Base-by-base conservation (phyloP, 2,888 invertebrate genomes). In the Dastarcus helophoroides region DNA sequence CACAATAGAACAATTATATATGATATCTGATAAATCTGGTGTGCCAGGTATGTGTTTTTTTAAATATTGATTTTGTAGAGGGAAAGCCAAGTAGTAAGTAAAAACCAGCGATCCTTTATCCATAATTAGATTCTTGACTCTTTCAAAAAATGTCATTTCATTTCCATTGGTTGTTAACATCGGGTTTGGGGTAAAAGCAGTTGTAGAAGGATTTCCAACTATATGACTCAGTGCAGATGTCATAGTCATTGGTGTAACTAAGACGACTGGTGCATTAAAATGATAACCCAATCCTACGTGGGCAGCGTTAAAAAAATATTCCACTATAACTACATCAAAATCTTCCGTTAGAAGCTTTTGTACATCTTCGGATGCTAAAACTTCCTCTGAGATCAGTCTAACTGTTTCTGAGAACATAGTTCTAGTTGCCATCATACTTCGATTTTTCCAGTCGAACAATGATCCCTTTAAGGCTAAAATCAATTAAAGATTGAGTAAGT, bases 91-190 rank as follows among this genome's bases (percentile, higher is more conserved):
- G 22, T 27, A 35, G 16, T 35, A 31, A 16, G 29, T 29, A 9
- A 29, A 33, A 2, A 30, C n/a, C 5, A 30, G 25, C 22, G 30
- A 29, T 13, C 15, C 9, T 2, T 16, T 31, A 13, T 35, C 26
- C n/a, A 28, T 31, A 10, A 14, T 35, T 0, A 65, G 52, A 44
- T 73, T 76, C 15, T 60, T 48, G 1, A 71, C 25, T 37, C 77
- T 52, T 41, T 67, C 63, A 46, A 53, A 52, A 39, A 77, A 72
- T 22, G 54, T 65, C 51, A 68, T 66, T 29, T 49, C 28, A n/a
- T n/a, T n/a, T n/a, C n/a, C n/a, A n/a, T n/a, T n/a, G n/a, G n/a
- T n/a, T n/a, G n/a, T n/a, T n/a, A n/a, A n/a, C n/a, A n/a, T n/a
- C n/a, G n/a, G n/a, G n/a, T n/a, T n/a, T 11, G 31, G 26, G 4